Conservation (phyloP, 1,140 invertebrate species). For the Eurosta solidaginis region DNA sequence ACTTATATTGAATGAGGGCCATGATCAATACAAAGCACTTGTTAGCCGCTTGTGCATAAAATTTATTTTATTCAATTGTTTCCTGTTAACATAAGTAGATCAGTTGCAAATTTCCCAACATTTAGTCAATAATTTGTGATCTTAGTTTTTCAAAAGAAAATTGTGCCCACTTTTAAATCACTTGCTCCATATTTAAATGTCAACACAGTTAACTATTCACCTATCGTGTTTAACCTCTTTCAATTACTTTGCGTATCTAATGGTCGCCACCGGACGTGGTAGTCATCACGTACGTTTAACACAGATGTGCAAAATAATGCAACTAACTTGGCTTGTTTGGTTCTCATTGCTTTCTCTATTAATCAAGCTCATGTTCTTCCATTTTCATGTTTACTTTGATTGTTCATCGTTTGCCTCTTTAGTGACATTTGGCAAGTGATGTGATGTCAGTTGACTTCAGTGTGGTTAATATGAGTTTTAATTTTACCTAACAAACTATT, state of each 20-base stretch:
- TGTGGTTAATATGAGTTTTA: no score
- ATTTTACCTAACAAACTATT: no score
- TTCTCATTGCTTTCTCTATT: conserved; percentile 20
- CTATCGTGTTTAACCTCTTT: background rate
- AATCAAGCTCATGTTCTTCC: conserved; percentile 7
- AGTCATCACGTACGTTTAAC: background rate
- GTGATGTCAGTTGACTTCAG: background rate
- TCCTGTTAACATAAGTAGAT: no score
- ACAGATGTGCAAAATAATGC: background rate
- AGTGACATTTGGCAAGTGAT: conserved; percentile 6
- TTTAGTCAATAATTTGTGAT: no score
- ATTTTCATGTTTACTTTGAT: background rate
- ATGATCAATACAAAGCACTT: background rate
- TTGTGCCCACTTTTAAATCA: background rate
- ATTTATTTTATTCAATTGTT: no score
- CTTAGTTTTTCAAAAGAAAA: background rate
- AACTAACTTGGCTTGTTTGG: background rate
- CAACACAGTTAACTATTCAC: no score
- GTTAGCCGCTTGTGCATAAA: no score
- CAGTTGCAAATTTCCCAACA: no score
- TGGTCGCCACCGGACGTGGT: background rate
- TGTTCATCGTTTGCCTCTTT: background rate
- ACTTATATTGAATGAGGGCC: background rate
- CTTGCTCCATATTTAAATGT: background rate
- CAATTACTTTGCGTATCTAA: background rate